These are phyloP conservation scores for Aspidiotus destructor DNA, from an alignment of 2,888 invertebrate species.

Conservation along the genomic window DNA sequence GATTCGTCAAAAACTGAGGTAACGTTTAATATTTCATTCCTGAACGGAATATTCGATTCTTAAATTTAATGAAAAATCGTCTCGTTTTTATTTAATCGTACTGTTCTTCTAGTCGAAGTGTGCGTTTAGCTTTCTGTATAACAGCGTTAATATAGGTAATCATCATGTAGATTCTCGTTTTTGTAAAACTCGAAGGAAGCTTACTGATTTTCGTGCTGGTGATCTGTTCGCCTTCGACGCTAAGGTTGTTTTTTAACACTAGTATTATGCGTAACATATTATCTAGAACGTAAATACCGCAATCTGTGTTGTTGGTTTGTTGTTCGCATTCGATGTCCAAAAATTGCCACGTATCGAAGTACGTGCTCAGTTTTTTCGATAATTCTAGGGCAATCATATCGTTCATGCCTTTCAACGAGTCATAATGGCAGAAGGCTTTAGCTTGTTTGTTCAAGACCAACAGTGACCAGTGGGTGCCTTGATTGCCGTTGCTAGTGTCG, in stretches of 20 bases:
- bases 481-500: constrained; percentile 27
- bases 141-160: constrained; percentile 23
- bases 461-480: constrained; percentile 28
- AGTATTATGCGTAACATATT: constrained; percentile 25
- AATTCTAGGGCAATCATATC: constrained; percentile 21
- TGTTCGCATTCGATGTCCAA: constrained; percentile 28
- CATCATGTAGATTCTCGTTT: constrained; percentile 30
- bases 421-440: constrained; percentile 24
- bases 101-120: constrained; percentile 18
- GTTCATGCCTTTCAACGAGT: constrained; percentile 29
- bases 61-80: not conserved
- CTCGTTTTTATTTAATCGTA: not conserved
- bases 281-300: constrained; percentile 24
- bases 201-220: constrained; percentile 16
- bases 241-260: constrained; percentile 22
- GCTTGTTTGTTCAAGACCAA: constrained; percentile 16
- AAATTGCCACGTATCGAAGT: constrained; percentile 26
- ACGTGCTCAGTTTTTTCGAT: constrained; percentile 20
- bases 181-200: constrained; percentile 26
- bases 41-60: not conserved
- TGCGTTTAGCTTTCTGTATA: constrained; percentile 21
- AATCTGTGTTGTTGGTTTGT: constrained; percentile 26
- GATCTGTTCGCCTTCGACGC: constrained; percentile 21
- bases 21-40: not conserved
- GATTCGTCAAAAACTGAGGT: constrained; percentile 70